Evolutionary conservation across 1,140 invertebrate species (phyloP), one percentile per base, ranked within the genome.

Genomic region (Zaprionus capensis): DNA sequence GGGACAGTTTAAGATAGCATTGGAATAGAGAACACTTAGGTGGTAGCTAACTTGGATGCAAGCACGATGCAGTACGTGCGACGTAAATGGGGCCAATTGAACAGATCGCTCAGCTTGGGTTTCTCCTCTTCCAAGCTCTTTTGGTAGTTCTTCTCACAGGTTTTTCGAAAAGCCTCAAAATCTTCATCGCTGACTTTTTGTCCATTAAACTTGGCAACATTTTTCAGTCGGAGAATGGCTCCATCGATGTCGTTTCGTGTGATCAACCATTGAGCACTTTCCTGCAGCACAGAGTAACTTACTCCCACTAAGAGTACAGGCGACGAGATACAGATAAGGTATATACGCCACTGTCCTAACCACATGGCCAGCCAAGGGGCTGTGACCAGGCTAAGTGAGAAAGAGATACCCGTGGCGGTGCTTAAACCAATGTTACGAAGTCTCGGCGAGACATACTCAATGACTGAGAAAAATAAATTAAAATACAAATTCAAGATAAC

Each of bases 241-340:
- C 94, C 92, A 14, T 94, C 93, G 4, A 93, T 91, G 38, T 93
- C 86, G n/a, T 94, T 94, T 75, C 94, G 93, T 38, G 94, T 94
- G 22, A 95, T 92, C 24, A 95, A 86, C 95, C 95, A 95, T 67
- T 94, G 93, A 0, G 94, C 94, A 57, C 94, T 95, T 84, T 95
- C 95, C 75, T 95, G 94, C 78, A 95, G 90, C 26, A 94, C 75
- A 38, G 93, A 92, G 65, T 93, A 94, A 76, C 92, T 94, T 6
- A 90, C 65, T 1, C 92, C 78, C 11, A 94, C 88, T 24, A 93
- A 34, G 0, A 93, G 65, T 34, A 94, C 88, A 0, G 94, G 94
- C 41, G 94, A 24, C 4, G 94, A 93, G 4, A 94, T 93, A 7
- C 92, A 92, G 17, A 94, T 71, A n/a, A 94, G 81, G 70, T 94